A percentile compares a stretch with the other conserved stretches of the same genome.
Conservation (phyloP, 2,888 invertebrate genomes). For the Amaurobius ferox region DNA sequence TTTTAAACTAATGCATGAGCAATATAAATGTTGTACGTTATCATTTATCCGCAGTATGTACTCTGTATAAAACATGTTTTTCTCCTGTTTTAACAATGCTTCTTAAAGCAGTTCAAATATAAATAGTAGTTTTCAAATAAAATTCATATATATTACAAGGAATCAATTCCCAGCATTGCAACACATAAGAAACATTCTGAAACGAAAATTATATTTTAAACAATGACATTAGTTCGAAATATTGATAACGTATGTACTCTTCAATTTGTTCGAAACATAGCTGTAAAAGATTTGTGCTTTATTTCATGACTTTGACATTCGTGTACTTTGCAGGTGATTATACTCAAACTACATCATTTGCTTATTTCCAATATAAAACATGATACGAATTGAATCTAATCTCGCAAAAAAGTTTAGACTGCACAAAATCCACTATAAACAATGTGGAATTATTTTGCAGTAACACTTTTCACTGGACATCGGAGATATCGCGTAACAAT, state of each 20-base stretch:
- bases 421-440: slow-evolving; percentile 64
- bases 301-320: slow-evolving; percentile 61
- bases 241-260: slow-evolving; percentile 13
- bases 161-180: too few species aligned
- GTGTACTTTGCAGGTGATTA: slow-evolving; percentile 64
- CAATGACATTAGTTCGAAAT: background rate
- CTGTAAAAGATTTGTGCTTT: slow-evolving; percentile 41
- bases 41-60: too few species aligned
- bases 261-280: slow-evolving; percentile 51
- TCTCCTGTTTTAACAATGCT: too few species aligned
- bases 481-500: slow-evolving; percentile 57
- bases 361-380: slow-evolving; percentile 61
- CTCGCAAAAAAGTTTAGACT: slow-evolving; percentile 55
- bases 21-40: too few species aligned
- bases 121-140: too few species aligned
- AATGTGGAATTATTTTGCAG: slow-evolving; percentile 42
- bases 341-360: slow-evolving; percentile 46
- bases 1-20: too few species aligned
- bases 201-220: too few species aligned
- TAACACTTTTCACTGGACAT: slow-evolving; percentile 55
- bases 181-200: too few species aligned
- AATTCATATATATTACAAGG: too few species aligned
- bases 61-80: too few species aligned
- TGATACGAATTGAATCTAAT: slow-evolving; percentile 65
- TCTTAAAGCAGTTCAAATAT: too few species aligned